Evolutionary conservation across 2,797 vertebrate species (phyloP).

Genomic region (Pristis pectinata): DNA sequence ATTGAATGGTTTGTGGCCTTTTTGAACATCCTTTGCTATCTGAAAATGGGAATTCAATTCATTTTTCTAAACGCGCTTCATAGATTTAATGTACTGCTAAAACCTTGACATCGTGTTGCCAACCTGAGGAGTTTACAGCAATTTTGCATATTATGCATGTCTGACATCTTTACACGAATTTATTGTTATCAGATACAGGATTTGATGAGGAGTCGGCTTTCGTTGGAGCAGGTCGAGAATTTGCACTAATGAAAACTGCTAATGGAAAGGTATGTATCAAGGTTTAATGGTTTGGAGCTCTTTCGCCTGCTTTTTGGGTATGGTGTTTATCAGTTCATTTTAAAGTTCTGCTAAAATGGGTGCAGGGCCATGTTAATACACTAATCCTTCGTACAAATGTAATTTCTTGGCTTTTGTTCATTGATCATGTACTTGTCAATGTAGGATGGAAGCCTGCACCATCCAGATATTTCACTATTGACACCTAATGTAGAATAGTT

Average conservation of each 20-base stretch:
- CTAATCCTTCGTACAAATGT: background rate
- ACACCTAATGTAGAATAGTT: background rate
- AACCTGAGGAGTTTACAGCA: background rate
- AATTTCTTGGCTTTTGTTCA: background rate
- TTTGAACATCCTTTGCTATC: background rate
- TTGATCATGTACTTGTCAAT: background rate
- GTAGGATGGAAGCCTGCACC: background rate
- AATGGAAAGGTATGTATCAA: slow-evolving; percentile 81
- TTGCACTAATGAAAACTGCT: slow-evolving; percentile 96
- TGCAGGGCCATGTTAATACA: background rate
- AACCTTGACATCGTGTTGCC: background rate
- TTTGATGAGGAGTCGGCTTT: slow-evolving; percentile 97
- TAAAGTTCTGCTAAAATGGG: background rate
- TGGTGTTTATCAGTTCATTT: background rate
- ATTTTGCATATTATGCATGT: background rate
- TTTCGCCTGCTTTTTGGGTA: background rate
- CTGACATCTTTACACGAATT: slow-evolving; percentile 37
- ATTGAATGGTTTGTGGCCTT: background rate
- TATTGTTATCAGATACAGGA: slow-evolving; percentile 72
- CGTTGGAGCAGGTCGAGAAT: slow-evolving; percentile 93
- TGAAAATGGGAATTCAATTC: background rate
- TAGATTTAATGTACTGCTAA: background rate
- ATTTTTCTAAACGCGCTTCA: background rate
- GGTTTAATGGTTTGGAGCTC: background rate
- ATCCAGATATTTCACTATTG: background rate